Evolutionary conservation across 2,888 invertebrate genomes (phyloP).

Genomic region (Ectobius pallidus): DNA sequence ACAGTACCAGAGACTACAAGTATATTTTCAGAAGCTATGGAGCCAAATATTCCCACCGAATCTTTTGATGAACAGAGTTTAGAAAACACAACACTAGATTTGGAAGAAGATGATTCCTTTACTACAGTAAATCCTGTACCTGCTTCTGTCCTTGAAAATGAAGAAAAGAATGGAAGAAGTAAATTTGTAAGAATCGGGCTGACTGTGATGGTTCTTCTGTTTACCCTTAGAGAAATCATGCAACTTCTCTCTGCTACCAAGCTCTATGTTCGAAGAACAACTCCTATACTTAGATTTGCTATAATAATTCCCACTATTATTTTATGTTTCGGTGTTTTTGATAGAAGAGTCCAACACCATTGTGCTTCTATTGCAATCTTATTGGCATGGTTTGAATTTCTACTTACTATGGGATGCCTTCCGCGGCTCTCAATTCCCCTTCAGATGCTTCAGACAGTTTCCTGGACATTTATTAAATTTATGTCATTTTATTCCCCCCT

Average conservation of each 20-base stretch:
- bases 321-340: neutral
- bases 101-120: too few relatives aligned
- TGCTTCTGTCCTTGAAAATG: too few relatives aligned
- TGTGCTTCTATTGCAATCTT: neutral
- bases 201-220: neutral
- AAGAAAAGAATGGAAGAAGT: too few relatives aligned
- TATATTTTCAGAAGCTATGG: too few relatives aligned
- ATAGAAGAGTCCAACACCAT: neutral
- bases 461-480: slow-evolving; percentile 17
- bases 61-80: too few relatives aligned
- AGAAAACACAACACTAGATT: too few relatives aligned
- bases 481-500: slow-evolving; percentile 18
- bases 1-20: too few relatives aligned
- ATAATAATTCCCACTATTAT: neutral
- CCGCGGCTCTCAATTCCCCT: slow-evolving; percentile 1
- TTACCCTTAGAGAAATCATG: neutral
- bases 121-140: too few relatives aligned
- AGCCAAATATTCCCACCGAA: too few relatives aligned
- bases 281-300: neutral
- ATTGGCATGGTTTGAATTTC: slow-evolving; percentile 12
- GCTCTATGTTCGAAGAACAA: neutral
- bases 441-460: slow-evolving; percentile 11
- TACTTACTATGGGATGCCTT: slow-evolving; percentile 10
- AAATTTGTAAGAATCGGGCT: neutral
- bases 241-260: slow-evolving; percentile 17